phyloP scores from a whole-genome alignment of 2,113 vertebrate species.

The Leucosticte australis region DNA sequence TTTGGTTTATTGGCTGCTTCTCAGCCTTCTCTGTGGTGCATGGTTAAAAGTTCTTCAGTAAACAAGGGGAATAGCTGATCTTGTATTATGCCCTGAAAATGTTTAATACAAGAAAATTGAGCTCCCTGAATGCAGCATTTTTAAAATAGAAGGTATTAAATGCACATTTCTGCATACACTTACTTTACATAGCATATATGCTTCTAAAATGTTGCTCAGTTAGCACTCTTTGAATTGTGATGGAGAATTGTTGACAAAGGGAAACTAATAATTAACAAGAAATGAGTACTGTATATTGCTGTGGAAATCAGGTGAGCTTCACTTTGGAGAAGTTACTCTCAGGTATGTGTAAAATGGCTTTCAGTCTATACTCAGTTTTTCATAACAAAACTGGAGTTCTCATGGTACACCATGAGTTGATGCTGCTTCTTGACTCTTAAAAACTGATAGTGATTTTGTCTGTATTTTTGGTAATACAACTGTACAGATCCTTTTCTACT shows the following conservation, averaged over 20 bases:
- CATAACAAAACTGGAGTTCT: background rate
- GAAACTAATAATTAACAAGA: background rate
- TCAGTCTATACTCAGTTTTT: background rate
- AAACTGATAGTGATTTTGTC: background rate
- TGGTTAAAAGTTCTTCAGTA: background rate
- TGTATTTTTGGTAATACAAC: background rate
- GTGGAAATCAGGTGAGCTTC: background rate
- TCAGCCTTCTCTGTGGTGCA: slow-evolving; percentile 1
- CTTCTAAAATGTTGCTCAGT: background rate
- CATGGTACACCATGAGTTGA: background rate
- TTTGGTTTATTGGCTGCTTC: slow-evolving; percentile 11
- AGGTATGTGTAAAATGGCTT: background rate
- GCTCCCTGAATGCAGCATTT: background rate
- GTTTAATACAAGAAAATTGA: slow-evolving; percentile 24
- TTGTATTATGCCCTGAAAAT: background rate
- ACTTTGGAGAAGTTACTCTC: background rate
- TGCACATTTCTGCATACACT: background rate
- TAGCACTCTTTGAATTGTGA: background rate
- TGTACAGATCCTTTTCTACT: background rate
- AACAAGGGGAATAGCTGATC: background rate
- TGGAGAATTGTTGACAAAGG: background rate
- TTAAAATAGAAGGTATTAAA: background rate
- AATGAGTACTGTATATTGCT: background rate
- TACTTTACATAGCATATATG: background rate
- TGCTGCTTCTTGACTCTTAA: background rate